Evolutionary conservation across 2,888 invertebrate genomes (phyloP).

Genomic region (Yponomeuta sedellus): DNA sequence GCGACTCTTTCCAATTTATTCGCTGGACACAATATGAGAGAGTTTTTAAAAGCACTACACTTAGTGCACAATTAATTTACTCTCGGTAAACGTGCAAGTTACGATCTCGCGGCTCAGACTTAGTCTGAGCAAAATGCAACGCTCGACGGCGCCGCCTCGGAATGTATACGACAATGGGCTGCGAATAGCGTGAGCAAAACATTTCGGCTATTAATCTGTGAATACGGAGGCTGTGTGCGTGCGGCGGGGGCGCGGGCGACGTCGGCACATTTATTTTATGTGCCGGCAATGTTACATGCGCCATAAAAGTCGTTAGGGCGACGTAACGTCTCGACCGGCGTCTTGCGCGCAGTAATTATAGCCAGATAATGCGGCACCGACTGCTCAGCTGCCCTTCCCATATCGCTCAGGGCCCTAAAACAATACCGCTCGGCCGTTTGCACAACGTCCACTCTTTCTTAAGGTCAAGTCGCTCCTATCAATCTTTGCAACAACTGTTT

Average conservation of each 20-base stretch:
- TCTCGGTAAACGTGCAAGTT: not conserved
- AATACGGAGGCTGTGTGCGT: constrained; percentile 55
- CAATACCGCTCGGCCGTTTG: not conserved
- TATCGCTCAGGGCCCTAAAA: constrained; percentile 23
- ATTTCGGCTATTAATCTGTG: constrained; percentile 71
- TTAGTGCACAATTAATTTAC: constrained; percentile 2
- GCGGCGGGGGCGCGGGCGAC: constrained; percentile 50
- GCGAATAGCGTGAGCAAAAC: constrained; percentile 56
- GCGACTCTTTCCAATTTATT: constrained; percentile 1
- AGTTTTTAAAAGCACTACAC: not conserved
- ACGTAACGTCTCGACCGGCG: constrained; percentile 72
- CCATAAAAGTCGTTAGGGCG: constrained; percentile 76
- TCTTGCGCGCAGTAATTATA: constrained; percentile 74
- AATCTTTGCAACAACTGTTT: constrained; percentile 5
- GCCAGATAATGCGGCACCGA: constrained; percentile 65
- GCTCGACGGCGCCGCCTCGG: not conserved
- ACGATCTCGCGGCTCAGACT: not conserved
- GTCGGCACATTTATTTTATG: constrained; percentile 73
- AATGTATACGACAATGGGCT: constrained; percentile 10
- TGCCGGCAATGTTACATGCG: constrained; percentile 75
- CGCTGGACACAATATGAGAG: constrained; percentile 7
- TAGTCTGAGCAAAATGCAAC: not conserved
- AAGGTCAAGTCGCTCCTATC: constrained; percentile 9
- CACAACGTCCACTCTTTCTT: not conserved
- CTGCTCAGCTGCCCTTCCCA: constrained; percentile 46